phyloP scores from a whole-genome alignment of 2,888 invertebrate genomes.

The Drosophila limbata region DNA sequence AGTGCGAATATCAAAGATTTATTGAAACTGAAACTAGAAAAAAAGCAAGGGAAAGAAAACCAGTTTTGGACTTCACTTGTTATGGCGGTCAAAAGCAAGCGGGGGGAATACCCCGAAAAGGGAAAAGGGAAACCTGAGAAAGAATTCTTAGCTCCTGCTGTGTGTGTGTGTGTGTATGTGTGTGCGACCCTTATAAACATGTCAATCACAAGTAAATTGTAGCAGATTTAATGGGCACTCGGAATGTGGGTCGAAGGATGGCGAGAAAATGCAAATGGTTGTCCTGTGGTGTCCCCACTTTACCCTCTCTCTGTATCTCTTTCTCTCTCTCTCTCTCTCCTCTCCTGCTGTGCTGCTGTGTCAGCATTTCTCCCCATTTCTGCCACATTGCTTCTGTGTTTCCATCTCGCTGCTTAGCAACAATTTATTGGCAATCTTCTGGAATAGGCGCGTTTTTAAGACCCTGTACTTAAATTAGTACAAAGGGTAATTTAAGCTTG shows the following conservation, averaged over 20 bases:
- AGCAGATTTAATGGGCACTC: slow-evolving; percentile 71
- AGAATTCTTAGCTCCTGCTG: slow-evolving; percentile 38
- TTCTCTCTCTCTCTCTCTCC: not conserved
- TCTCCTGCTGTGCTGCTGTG: slow-evolving; percentile 33
- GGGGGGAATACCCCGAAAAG: not conserved
- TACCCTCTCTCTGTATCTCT: too few species aligned
- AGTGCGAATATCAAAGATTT: slow-evolving; percentile 74
- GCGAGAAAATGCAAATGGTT: slow-evolving; percentile 66
- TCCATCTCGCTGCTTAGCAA: slow-evolving; percentile 67
- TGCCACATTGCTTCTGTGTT: slow-evolving; percentile 7
- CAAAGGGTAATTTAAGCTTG: not conserved
- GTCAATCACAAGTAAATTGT: slow-evolving; percentile 81
- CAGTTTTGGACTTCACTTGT: slow-evolving; percentile 62
- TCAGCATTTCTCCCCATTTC: slow-evolving; percentile 32
- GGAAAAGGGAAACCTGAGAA: not conserved
- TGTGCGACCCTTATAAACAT: slow-evolving; percentile 78
- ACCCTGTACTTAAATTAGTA: not conserved
- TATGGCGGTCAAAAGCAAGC: slow-evolving; percentile 37
- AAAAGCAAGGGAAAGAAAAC: slow-evolving; percentile 12
- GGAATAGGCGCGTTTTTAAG: slow-evolving; percentile 51
- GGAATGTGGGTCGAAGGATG: slow-evolving; percentile 54
- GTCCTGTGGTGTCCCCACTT: not conserved
- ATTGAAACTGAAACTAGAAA: slow-evolving; percentile 52
- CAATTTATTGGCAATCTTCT: slow-evolving; percentile 72
- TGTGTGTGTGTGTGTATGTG: slow-evolving; percentile 28